Percentiles rank a stretch among this genome's conserved stretches.
These are phyloP conservation scores for Lophotis ruficrista DNA, from an alignment of 2,113 vertebrate species.

Conservation along the genomic window DNA sequence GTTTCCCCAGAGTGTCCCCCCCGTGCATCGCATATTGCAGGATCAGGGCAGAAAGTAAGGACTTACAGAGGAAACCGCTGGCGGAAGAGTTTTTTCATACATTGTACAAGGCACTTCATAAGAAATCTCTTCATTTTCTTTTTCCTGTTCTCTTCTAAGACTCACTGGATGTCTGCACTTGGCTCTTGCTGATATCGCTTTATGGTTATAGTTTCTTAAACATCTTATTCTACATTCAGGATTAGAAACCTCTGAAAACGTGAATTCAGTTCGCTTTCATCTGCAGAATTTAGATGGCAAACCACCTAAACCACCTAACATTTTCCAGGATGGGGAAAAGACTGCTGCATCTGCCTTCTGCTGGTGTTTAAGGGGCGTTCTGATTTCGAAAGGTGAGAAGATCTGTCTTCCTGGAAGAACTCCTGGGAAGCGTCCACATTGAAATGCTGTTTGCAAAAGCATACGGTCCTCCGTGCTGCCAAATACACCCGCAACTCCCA, in stretches of 20 bases:
- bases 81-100: slow-evolving; percentile 38
- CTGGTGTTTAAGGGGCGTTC: not conserved
- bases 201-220: not conserved
- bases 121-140: slow-evolving; percentile 63
- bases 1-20: not conserved
- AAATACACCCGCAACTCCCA: not conserved
- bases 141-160: slow-evolving; percentile 24
- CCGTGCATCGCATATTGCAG: not conserved
- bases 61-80: slow-evolving; percentile 25
- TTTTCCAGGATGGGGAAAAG: not conserved
- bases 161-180: not conserved
- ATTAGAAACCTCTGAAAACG: slow-evolving; percentile 7
- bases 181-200: not conserved
- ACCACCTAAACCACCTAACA: not conserved
- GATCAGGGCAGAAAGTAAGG: slow-evolving; percentile 13
- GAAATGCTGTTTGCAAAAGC: slow-evolving; percentile 55
- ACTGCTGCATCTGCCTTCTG: slow-evolving; percentile 23
- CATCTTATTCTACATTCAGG: slow-evolving; percentile 42
- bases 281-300: not conserved
- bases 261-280: not conserved
- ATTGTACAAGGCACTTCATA: slow-evolving; percentile 72
- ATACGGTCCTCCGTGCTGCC: not conserved
- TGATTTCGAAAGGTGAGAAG: not conserved
- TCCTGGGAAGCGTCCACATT: slow-evolving; percentile 3
- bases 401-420: not conserved